Conservation (phyloP, 2,113 vertebrate species). For the Scophthalmus maximus region DNA sequence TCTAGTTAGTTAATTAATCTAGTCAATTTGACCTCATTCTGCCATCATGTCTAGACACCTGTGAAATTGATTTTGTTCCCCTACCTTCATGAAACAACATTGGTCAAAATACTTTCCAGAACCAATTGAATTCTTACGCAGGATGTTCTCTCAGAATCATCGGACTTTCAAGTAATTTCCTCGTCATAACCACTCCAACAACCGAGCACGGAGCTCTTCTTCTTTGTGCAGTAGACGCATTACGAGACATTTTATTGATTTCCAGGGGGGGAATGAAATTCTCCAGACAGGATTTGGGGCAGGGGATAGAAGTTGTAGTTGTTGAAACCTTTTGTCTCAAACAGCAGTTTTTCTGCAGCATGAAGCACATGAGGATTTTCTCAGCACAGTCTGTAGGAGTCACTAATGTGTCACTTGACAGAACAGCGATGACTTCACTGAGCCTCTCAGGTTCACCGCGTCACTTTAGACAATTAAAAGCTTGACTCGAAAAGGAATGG, state of each 20-base stretch:
- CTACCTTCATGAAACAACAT: too few species aligned
- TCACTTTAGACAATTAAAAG: conserved; percentile 43
- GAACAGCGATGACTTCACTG: conserved; percentile 21
- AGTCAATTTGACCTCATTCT: too few species aligned
- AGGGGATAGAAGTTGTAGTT: too few species aligned
- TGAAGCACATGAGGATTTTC: neutral
- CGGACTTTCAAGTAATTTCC: neutral
- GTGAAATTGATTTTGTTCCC: too few species aligned
- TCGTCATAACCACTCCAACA: neutral
- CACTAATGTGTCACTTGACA: neutral
- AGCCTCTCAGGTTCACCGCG: conserved; percentile 46
- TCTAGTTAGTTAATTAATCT: too few species aligned
- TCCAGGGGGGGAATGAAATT: neutral
- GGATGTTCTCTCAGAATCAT: neutral
- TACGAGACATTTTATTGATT: neutral
- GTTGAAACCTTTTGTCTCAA: neutral
- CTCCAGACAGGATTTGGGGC: neutral
- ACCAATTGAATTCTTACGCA: too few species aligned
- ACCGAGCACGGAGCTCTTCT: neutral
- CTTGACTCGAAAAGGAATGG: conserved; percentile 2
- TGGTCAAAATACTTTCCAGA: too few species aligned
- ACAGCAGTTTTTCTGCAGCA: neutral
- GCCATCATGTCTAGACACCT: too few species aligned
- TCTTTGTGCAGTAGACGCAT: neutral
- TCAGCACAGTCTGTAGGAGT: neutral